Base-by-base conservation (phyloP, 2,113 vertebrate genomes). In the Odontesthes bonariensis region DNA sequence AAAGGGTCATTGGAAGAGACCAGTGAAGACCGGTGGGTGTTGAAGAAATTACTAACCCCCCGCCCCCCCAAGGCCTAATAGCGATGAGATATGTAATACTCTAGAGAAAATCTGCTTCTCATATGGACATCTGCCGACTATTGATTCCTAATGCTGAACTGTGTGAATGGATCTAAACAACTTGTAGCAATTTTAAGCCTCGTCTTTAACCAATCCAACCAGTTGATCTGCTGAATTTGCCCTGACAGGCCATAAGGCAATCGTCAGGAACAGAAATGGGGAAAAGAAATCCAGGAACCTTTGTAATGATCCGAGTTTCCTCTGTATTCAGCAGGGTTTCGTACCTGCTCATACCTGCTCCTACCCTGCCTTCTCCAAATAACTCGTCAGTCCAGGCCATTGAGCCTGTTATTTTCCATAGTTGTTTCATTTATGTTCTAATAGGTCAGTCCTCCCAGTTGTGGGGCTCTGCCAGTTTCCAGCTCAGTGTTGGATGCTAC, bases 311-410 rank as follows among this genome's bases (percentile, higher is more conserved):
- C 23, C 19, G 10, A 44, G 31, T 49, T 49, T n/a, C 19, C 23
- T 44, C 10, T 68, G 22, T 68, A 1, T 19, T 27, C 27, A 27
- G 27, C 27, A 27, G 27, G 1, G 27, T 27, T 27, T 27, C 27
- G 27, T 27, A 27, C 27, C 27, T 27, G 27, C 27, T 27, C 1
- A 3, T 27, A 1, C 27, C 27, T 27, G 27, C 27, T 27, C 27
- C 27, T 31, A 54, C 10, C 22, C 54, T n/a, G 47, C 8, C 38
- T 63, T 53, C 58, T 78, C 63, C 56, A 67, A 77, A 78, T 77
- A 55, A 72, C 47, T 63, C 61, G 83, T 82, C 80, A 79, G 67
- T 66, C 27, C 55, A 40, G 66, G 44, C 53, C 69, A 63, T 84
- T 77, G 81, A 69, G 72, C 60, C 70, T 46, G 40, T 81, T 73